phyloP scores from a whole-genome alignment of 2,888 invertebrate genomes.

The Physocephala rufipes region DNA sequence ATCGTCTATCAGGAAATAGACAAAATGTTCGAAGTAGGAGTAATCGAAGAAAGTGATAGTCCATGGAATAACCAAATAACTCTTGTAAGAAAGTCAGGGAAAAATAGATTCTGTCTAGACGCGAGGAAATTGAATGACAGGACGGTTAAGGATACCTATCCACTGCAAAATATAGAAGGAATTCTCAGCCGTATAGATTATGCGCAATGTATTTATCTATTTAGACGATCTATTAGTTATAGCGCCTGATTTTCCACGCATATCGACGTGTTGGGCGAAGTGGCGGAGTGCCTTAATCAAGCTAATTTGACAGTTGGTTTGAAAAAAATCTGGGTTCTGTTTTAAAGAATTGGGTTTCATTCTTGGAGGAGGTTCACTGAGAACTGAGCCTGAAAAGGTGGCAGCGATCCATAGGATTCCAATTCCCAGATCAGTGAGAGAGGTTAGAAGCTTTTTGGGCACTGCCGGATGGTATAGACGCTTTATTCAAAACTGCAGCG shows the following conservation, averaged over 20 bases:
- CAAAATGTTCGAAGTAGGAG: not conserved
- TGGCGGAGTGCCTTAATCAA: conserved; percentile 29
- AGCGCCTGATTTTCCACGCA: conserved; percentile 33
- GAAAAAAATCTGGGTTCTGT: conserved; percentile 38
- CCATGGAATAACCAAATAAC: conserved; percentile 8
- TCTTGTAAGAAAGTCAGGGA: conserved; percentile 22
- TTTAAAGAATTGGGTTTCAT: conserved; percentile 41
- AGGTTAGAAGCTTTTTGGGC: conserved; percentile 44
- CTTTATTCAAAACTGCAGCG: conserved; percentile 39
- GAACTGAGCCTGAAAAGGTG: conserved; percentile 38
- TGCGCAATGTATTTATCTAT: not conserved
- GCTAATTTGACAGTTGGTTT: conserved; percentile 39
- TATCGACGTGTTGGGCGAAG: conserved; percentile 29
- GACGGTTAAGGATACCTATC: conserved; percentile 21
- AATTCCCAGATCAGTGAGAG: conserved; percentile 31
- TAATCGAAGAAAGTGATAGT: conserved; percentile 3
- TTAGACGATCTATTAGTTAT: conserved; percentile 38
- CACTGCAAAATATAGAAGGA: conserved; percentile 9
- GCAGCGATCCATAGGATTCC: conserved; percentile 29
- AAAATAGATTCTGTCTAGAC: conserved; percentile 31
- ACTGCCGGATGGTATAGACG: conserved; percentile 45
- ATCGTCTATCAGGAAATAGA: not conserved
- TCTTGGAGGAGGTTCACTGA: conserved; percentile 29
- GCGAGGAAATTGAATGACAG: conserved; percentile 21
- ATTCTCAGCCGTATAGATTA: conserved; percentile 6